Conservation (phyloP, 2,113 vertebrate genomes). For the Alethe diademata region DNA sequence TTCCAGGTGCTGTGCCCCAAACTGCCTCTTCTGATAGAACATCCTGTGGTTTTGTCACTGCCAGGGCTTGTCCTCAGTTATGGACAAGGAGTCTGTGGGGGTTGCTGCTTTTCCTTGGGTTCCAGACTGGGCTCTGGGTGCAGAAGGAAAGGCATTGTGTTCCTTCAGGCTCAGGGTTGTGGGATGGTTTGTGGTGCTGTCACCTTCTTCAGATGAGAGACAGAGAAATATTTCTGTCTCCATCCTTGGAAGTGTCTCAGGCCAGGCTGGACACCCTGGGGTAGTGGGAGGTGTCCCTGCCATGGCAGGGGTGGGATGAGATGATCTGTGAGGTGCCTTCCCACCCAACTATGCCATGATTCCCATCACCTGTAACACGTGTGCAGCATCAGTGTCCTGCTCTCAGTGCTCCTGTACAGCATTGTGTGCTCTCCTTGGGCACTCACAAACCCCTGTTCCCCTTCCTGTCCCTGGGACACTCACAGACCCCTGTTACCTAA, state of each 20-base stretch:
- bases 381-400: rapidly evolving
- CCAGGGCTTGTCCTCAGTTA: not conserved
- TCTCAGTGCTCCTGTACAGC: rapidly evolving
- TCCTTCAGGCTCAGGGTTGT: rapidly evolving
- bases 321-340: not conserved
- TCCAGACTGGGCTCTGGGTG: rapidly evolving
- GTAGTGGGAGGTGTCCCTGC: not conserved
- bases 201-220: not conserved
- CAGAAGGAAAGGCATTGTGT: no score
- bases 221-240: not conserved
- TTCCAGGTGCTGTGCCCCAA: not conserved
- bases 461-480: no score
- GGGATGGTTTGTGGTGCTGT: rapidly evolving
- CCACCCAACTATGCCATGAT: rapidly evolving
- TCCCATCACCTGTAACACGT: rapidly evolving
- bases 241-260: not conserved
- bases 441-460: rapidly evolving
- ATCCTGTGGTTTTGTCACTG: rapidly evolving
- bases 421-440: not conserved
- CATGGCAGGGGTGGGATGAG: not conserved
- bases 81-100: not conserved
- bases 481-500: no score
- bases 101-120: not conserved
- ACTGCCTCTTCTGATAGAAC: not conserved
- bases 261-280: not conserved